Evolutionary conservation across 37 sponge, comb jelly and placozoan species (phyloP), one percentile per base, ranked within the genome.

Genomic region (Eunapius fragilis): DNA sequence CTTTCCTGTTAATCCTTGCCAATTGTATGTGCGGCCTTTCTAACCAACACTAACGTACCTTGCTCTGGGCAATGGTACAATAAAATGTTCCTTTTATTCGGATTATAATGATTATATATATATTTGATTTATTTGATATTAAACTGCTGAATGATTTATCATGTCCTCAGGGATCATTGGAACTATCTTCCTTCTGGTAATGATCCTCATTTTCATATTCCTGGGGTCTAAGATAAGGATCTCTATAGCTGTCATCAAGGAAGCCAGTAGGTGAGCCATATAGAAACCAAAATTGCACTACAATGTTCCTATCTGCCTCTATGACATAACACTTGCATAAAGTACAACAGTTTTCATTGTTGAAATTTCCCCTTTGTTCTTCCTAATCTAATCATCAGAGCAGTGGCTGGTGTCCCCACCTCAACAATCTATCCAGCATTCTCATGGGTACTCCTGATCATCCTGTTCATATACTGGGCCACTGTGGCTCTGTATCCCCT

Each of bases 181-280:
- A 19, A 77, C 86, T 19, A 71, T 99, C 2, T 23, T 99, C 17
- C 73, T 96, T 4, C 78, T 95, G 31, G 76, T 97, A 1, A 70
- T 97, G 23, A n/a, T 97, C 33, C 79, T 97, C 41, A 71, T 95
- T 13, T 69, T 99, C 68, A 87, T 99, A 67, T 85, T 92, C 87
- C 91, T 99, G 28, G 76, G 84, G 70, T 89, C 89, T 32, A 81
- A 93, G 73, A 93, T 99, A 71, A 67, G 84, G 71, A 91, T 99
- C 24, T 91, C 98, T 78, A 92, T 97, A 32, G 90, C 89, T 70
- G 89, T 99, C 83, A 95, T 99, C 86, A 88, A 97, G 86, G 95
- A 97, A 71, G 98, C 97, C 17, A 91, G 92, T 90, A 91, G 85
- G 97, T 96, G 22, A 58, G 58, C 58, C 22, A 19, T 4, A 9